Base-by-base conservation (phyloP, 2,888 invertebrate species). In the Crepidodera aurea region DNA sequence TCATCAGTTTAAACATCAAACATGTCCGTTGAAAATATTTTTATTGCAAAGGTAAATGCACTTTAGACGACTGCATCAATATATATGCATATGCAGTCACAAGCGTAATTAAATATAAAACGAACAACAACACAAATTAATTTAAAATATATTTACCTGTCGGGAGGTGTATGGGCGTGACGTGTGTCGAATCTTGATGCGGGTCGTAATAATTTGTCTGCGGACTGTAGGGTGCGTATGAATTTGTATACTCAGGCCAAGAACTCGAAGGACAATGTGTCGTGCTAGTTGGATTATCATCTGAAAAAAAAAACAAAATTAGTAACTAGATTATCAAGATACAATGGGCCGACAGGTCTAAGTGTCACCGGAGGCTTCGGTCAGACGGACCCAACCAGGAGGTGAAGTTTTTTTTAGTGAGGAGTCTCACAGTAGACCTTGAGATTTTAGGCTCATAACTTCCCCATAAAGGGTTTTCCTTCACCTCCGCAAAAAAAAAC, bases 81-180 rank as follows among this genome's bases (percentile, higher is more conserved):
- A 42, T 19, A 42, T 42, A 42, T 13, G 16, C 27, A 27, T 27
- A 48, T 12, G n/a, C 27, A 48, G 25, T 3, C 27, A 27, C 16
- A 12, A 50, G 10, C 10, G 56, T 22, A 56, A 56, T 56, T 46
- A 56, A 56, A 56, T 42, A n/a, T 34, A 51, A 29, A 42, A 7
- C 12, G 51, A n/a, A 54, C 12, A 42, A 54, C 13, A 39, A 34
- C 15, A 48, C 0, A 12, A 29, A 46, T 22, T 27, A 13, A 62
- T 29, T 51, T 61, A 12, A 40, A 46, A 16, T 29, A 5, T 55
- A 37, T 56, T 61, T 50, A 87, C 87, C 87, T 79, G 87, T 78
- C 60, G 87, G 86, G 79, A 90, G 82, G 72, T 88, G 87, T 73
- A 88, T 82, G 60, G 82, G 79, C 19, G 85, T 75, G 66, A 85